Conservation (phyloP, 2,113 vertebrate species). For the Thymallus thymallus region DNA sequence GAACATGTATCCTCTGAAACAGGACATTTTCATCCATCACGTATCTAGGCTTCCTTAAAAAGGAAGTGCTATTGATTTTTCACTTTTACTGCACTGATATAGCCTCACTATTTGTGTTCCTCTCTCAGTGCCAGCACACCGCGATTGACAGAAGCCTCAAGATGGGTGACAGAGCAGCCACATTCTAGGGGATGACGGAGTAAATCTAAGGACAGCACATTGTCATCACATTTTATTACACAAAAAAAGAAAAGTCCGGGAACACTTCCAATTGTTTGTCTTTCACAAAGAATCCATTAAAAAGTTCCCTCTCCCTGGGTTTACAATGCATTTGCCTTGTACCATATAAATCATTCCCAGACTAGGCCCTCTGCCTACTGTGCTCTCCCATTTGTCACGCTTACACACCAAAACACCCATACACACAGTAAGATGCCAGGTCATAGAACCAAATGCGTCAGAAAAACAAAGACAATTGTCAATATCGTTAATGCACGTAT, state of each 20-base stretch:
- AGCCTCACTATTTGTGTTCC: slow-evolving; percentile 39
- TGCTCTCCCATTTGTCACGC: slow-evolving; percentile 45
- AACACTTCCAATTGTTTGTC: slow-evolving; percentile 67
- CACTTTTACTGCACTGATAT: slow-evolving; percentile 30
- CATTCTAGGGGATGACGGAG: slow-evolving; percentile 26
- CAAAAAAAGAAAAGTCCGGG: slow-evolving; percentile 31
- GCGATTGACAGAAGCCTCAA: slow-evolving; percentile 53
- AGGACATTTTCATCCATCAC: slow-evolving; percentile 41
- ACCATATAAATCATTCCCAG: slow-evolving; percentile 63
- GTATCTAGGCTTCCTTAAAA: slow-evolving; percentile 43
- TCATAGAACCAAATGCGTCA: not conserved
- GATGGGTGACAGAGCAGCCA: slow-evolving; percentile 27
- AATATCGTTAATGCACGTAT: no score
- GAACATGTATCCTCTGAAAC: slow-evolving; percentile 32
- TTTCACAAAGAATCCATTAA: slow-evolving; percentile 72
- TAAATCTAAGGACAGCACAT: slow-evolving; percentile 50
- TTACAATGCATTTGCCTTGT: slow-evolving; percentile 65
- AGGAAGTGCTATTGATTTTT: slow-evolving; percentile 59
- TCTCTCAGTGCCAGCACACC: slow-evolving; percentile 29
- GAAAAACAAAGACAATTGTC: not conserved
- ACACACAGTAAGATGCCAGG: slow-evolving; percentile 10
- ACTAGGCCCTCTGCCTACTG: slow-evolving; percentile 39
- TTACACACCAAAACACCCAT: slow-evolving; percentile 25
- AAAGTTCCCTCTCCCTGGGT: slow-evolving; percentile 63
- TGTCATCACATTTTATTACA: slow-evolving; percentile 47